Evolutionary conservation across 2,797 vertebrate genomes (phyloP), one percentile per base, ranked within the genome.

Genomic region (Acrocephalus scirpaceus): DNA sequence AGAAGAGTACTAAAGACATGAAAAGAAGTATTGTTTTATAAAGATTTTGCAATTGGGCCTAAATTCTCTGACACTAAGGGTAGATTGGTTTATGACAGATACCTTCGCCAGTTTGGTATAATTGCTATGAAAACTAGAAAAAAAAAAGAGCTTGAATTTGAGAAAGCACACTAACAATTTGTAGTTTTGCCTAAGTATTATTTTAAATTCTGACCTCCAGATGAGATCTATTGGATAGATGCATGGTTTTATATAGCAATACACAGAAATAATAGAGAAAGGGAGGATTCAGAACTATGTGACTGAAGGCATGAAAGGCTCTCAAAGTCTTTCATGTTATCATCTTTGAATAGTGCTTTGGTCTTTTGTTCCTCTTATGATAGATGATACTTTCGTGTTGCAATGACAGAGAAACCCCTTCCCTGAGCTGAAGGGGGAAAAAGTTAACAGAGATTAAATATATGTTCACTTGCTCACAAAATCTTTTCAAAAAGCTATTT

Each of bases 331-430:
- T 96, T 96, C 88, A 92, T 91, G 86, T 93, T 89, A 82, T 67
- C 80, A 40, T 94, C 81, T 91, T 60, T 93, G 87, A 93, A 92
- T 78, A 77, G 71, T 72, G 57, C 84, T 87, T 95, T 80, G 78
- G 88, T 87, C 81, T 95, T 95, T 93, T 94, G 86, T 94, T 89
- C 81, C 30, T 76, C 75, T 87, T 92, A 86, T 69, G 91, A 93
- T 89, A 94, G 87, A 92, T 72, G 91, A 86, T 86, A 62, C 57
- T 89, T 92, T 79, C 74, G 65, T 65, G 62, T 82, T 85, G 38
- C 81, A 89, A 32, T 86, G 88, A 83, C 81, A 80, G 86, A 72
- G 72, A 72, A 91, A 69, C 54, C 87, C 58, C 62, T 86, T 42
- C 72, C 91, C 57, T 58, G 80, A 86, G 80, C n/a, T 89, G 38